These are phyloP conservation scores for Temnothorax ravouxi DNA, from an alignment of 2,888 invertebrate species.

Conservation along the genomic window DNA sequence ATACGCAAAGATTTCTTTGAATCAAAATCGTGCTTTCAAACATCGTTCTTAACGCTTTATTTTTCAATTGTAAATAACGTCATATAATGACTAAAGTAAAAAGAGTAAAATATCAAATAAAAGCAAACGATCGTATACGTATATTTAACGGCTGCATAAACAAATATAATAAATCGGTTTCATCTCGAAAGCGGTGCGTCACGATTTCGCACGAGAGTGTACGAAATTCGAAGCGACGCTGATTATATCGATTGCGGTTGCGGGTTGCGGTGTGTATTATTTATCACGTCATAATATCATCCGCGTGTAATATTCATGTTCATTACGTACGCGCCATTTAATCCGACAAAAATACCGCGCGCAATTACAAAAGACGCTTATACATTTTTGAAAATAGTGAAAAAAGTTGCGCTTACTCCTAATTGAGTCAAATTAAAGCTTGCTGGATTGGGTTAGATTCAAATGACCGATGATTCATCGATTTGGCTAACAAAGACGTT, in stretches of 20 bases:
- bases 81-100: background rate
- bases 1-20: background rate
- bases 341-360: background rate
- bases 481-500: background rate
- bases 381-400: background rate
- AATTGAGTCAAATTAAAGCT: background rate
- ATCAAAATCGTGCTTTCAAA: background rate
- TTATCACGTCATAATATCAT: background rate
- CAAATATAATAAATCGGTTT: background rate
- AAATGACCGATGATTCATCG: background rate
- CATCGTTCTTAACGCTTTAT: background rate
- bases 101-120: background rate
- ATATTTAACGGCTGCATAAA: background rate
- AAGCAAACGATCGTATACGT: background rate
- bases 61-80: background rate
- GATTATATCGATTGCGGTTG: slow-evolving; percentile 11
- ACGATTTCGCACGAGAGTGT: background rate
- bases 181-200: background rate
- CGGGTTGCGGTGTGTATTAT: background rate
- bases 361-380: background rate
- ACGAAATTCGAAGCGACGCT: background rate
- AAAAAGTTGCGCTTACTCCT: background rate
- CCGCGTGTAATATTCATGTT: background rate
- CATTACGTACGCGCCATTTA: background rate
- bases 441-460: background rate